Evolutionary conservation across 2,113 vertebrate genomes (phyloP), one percentile per base, ranked within the genome.

Genomic region (human): DNA sequence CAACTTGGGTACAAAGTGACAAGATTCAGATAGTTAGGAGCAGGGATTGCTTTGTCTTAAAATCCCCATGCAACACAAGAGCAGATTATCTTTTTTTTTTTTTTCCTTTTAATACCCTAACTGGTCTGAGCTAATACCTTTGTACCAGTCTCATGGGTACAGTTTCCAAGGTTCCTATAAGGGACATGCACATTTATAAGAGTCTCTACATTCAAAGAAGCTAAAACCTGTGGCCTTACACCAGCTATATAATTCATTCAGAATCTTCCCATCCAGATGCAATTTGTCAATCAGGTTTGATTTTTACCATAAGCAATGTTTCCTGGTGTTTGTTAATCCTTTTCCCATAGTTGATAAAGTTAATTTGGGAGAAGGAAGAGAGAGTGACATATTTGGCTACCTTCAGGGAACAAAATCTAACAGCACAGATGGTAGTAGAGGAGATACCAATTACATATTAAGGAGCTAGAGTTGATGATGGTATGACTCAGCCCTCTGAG

Each of bases 351-450:
- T 94, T 97, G 59, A 61, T 97, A 97, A 96, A 87, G 70, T 95
- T 95, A 96, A 89, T 96, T 97, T 90, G 22, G 89, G 89, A 84
- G 75, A 70, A 86, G n/a, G 79, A 97, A 88, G 76, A 94, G 78
- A 93, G 81, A 90, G n/a, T 97, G 96, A 91, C 73, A 86, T 96
- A 90, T 81, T 81, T 97, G 95, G 89, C 92, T 93, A 95, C 64
- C 78, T 96, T 97, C 86, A 91, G 83, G 52, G 85, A 76, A 97
- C 82, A 96, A 91, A 92, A 85, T 95, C 68, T 93, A 94, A 96
- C 50, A 94, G 76, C 80, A 96, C 89, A 97, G 83, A 91, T 96
- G 87, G 82, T 66, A 79, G 79, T 61, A 97, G 45, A 83, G 40
- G 75, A 92, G 84, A 95, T 76, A 70, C 45, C 64, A 96, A 61